phyloP scores from a whole-genome alignment of 2,888 invertebrate species.

The Perizoma flavofasciatum region DNA sequence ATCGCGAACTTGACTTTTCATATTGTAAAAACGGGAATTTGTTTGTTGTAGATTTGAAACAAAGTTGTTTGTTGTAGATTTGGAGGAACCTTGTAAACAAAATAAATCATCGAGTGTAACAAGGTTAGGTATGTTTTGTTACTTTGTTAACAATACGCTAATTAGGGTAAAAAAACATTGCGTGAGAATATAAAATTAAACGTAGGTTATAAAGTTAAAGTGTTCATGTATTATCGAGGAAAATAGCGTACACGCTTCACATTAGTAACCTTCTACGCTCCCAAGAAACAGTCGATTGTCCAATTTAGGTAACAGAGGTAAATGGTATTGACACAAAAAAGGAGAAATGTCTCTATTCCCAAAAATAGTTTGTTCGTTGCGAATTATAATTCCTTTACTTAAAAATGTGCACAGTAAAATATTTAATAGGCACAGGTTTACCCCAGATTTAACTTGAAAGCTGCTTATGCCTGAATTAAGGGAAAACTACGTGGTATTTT shows the following conservation, averaged over 20 bases:
- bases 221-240: conserved; percentile 2
- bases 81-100: neutral
- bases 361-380: too few species aligned
- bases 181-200: conserved; percentile 22
- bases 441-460: too few species aligned
- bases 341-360: too few species aligned
- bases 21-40: too few species aligned
- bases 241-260: conserved; percentile 4
- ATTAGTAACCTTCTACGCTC: neutral
- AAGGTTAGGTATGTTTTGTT: conserved; percentile 5
- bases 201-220: neutral
- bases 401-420: too few species aligned
- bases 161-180: conserved; percentile 27
- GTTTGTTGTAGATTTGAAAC: too few species aligned
- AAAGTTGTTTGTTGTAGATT: neutral
- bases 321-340: too few species aligned
- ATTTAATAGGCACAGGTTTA: too few species aligned
- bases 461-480: too few species aligned
- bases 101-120: conserved; percentile 1
- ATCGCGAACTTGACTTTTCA: neutral
- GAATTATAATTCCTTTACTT: too few species aligned
- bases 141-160: conserved; percentile 17
- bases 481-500: neutral
- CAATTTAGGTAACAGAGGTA: too few species aligned
- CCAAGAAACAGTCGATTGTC: too few species aligned